Evolutionary conservation across 2,113 vertebrate genomes (phyloP).

Genomic region (Pangasianodon hypophthalmus): DNA sequence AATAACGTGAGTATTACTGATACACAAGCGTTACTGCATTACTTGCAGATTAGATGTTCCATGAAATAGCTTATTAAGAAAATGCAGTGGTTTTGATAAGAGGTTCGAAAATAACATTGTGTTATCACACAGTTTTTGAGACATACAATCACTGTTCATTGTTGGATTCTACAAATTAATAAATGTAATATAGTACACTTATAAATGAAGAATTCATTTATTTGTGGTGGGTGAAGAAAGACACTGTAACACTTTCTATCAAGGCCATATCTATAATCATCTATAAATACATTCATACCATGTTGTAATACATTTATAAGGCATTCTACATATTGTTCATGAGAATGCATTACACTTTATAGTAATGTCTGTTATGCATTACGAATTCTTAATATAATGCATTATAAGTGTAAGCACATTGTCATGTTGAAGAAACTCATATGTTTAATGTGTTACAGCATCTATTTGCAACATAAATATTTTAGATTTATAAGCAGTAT

Average conservation of each 20-base stretch:
- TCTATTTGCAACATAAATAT: not conserved
- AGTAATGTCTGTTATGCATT: not conserved
- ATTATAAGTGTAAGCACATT: not conserved
- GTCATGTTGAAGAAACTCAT: not conserved
- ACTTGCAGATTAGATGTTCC: not conserved
- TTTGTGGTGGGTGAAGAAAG: not conserved
- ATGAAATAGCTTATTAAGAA: not conserved
- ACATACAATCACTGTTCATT: not conserved
- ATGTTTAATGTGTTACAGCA: not conserved
- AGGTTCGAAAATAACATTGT: not conserved
- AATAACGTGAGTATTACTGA: constrained; percentile 53
- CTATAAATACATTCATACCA: not conserved
- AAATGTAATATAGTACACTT: not conserved
- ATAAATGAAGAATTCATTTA: not conserved
- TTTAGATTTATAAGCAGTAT: not conserved
- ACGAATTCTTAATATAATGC: not conserved
- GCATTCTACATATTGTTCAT: not conserved
- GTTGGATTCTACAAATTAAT: not conserved
- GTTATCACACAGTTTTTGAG: not conserved
- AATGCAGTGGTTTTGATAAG: not conserved
- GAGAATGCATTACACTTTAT: not conserved
- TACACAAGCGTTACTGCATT: not conserved
- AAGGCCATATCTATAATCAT: not conserved
- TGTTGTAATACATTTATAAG: not conserved
- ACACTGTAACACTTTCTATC: not conserved